Percentiles rank a stretch among this genome's conserved stretches.
These are phyloP conservation scores for Nycticebus coucang DNA, from an alignment of 2,113 vertebrate genomes.

Conservation along the genomic window DNA sequence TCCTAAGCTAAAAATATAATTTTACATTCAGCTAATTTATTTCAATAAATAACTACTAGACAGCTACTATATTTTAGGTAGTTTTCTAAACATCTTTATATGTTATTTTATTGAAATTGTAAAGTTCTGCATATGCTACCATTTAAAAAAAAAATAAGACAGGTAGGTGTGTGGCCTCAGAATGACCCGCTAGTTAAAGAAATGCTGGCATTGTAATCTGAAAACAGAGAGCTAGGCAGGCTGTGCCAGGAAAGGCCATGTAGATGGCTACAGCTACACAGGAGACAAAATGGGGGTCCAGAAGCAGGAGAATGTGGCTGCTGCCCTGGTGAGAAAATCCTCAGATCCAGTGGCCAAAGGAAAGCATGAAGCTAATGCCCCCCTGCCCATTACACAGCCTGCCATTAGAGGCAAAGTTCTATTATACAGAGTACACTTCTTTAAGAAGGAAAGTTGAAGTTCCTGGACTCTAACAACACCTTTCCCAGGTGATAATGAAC, in stretches of 20 bases:
- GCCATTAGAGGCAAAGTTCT: neutral
- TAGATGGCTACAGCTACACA: neutral
- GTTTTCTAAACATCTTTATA: neutral
- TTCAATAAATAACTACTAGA: constrained; percentile 31
- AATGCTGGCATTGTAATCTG: neutral
- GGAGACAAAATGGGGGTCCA: neutral
- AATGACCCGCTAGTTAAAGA: constrained; percentile 18
- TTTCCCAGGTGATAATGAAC: neutral
- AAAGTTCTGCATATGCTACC: neutral
- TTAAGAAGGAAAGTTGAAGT: neutral
- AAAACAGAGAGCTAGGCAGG: neutral
- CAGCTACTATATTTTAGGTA: constrained; percentile 2
- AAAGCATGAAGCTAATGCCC: neutral
- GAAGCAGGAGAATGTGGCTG: neutral
- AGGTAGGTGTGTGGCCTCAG: neutral
- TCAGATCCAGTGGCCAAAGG: neutral
- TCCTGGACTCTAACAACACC: too few relatives aligned
- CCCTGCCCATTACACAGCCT: neutral
- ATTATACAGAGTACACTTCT: neutral
- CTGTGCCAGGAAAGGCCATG: neutral
- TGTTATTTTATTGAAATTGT: constrained; percentile 19
- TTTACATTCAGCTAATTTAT: constrained; percentile 44
- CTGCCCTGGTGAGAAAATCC: neutral
- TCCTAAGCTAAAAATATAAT: constrained; percentile 46
- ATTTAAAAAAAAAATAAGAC: neutral